phyloP scores from a whole-genome alignment of 2,888 invertebrate species.

The Volucella bombylans region DNA sequence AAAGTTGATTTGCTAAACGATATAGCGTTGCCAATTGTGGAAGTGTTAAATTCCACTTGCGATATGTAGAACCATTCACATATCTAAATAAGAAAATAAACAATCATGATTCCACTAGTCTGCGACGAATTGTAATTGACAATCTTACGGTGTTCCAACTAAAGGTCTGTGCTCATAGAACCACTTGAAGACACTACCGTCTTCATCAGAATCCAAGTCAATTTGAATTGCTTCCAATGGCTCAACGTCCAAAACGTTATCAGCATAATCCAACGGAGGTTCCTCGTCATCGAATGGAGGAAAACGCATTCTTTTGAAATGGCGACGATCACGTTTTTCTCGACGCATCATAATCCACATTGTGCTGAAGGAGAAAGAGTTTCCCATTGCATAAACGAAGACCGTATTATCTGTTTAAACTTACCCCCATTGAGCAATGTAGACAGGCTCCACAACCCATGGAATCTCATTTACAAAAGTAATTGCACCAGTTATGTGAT shows the following conservation, averaged over 20 bases:
- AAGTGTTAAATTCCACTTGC: constrained; percentile 96
- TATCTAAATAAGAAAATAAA: constrained; percentile 83
- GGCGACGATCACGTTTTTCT: constrained; percentile 98
- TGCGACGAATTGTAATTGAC: too few species aligned
- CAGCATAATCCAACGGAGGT: constrained; percentile 99
- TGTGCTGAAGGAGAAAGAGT: constrained; percentile 84
- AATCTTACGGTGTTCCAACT: constrained; percentile 90
- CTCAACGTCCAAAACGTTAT: constrained; percentile 99
- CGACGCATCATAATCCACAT: constrained; percentile 99
- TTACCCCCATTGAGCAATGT: constrained; percentile 99
- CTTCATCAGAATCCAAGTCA: constrained; percentile 97
- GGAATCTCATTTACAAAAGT: constrained; percentile 99
- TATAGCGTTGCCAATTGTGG: constrained; percentile 99
- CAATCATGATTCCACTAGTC: neutral
- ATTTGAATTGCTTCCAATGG: constrained; percentile 99
- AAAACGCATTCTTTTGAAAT: constrained; percentile 99
- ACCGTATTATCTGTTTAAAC: constrained; percentile 70
- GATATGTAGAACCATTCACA: constrained; percentile 98
- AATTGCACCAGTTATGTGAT: constrained; percentile 99
- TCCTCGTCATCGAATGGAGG: constrained; percentile 99
- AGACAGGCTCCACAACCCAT: constrained; percentile 99
- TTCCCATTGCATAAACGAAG: neutral
- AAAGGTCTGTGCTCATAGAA: constrained; percentile 99
- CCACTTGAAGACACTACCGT: constrained; percentile 95
- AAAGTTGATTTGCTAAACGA: constrained; percentile 96